A percentile compares a stretch with the other conserved stretches of the same genome.
phyloP scores from a whole-genome alignment of 2,797 vertebrate species.

The Acomys russatus region DNA sequence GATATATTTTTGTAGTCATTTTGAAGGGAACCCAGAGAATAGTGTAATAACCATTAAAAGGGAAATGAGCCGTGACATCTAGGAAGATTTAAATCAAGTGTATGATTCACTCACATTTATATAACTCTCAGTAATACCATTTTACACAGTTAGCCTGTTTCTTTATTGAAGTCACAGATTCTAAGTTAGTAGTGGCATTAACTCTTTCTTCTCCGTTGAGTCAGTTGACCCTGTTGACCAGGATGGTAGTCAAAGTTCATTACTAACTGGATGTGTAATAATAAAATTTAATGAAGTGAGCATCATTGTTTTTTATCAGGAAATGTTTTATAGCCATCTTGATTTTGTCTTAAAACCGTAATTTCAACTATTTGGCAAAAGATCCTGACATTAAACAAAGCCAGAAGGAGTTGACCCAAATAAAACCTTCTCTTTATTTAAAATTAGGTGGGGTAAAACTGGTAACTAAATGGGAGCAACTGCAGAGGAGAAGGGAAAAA shows the following conservation, averaged over 20 bases:
- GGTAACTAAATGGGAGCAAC: neutral
- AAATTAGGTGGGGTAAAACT: neutral
- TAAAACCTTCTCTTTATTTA: constrained; percentile 17
- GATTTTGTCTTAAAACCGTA: neutral
- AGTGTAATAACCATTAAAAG: constrained; percentile 53
- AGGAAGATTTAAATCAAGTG: constrained; percentile 58
- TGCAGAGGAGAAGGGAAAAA: constrained; percentile 3
- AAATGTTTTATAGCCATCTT: constrained; percentile 23
- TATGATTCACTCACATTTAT: constrained; percentile 24
- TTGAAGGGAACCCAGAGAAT: constrained; percentile 35
- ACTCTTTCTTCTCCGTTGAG: neutral
- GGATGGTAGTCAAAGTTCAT: neutral
- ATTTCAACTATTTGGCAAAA: constrained; percentile 27
- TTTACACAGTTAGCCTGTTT: constrained; percentile 1
- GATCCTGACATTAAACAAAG: neutral
- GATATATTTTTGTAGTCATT: constrained; percentile 18
- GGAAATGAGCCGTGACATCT: constrained; percentile 49
- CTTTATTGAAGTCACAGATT: constrained; percentile 17
- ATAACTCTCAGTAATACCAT: constrained; percentile 1
- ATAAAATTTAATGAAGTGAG: constrained; percentile 21
- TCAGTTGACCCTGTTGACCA: neutral
- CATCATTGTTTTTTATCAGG: neutral
- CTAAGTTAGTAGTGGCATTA: neutral
- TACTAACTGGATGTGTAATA: constrained; percentile 3
- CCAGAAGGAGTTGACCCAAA: constrained; percentile 11